These are phyloP conservation scores for Lophotis ruficrista DNA, from an alignment of 2,113 vertebrate genomes.

Conservation along the genomic window DNA sequence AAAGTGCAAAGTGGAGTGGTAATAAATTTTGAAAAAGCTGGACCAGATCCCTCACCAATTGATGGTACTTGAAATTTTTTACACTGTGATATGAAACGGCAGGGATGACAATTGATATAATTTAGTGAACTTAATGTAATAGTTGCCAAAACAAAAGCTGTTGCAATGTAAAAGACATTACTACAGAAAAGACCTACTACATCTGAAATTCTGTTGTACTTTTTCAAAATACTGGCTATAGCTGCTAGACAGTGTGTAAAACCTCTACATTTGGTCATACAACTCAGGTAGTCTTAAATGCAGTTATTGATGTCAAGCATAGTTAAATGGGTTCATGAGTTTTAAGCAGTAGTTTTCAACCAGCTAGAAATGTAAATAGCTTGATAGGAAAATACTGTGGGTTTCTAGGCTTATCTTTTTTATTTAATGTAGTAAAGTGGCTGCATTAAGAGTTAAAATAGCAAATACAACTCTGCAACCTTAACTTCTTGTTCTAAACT, in stretches of 20 bases:
- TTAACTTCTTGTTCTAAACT: not conserved
- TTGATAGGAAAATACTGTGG: not conserved
- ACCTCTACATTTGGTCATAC: not conserved
- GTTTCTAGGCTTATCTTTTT: not conserved
- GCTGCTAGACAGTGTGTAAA: not conserved
- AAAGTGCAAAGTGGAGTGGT: constrained; percentile 97
- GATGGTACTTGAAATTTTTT: constrained; percentile 76
- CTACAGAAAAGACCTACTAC: not conserved
- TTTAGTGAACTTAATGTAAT: not conserved
- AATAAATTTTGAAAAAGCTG: constrained; percentile 97
- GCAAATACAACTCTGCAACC: not conserved
- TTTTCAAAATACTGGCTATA: not conserved
- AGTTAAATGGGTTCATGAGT: not conserved
- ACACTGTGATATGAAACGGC: not conserved
- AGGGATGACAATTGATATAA: not conserved
- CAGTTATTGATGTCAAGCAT: not conserved
- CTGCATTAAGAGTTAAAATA: not conserved
- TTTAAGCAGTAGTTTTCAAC: not conserved
- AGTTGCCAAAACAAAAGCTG: not conserved
- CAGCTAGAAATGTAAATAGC: not conserved
- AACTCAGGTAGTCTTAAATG: not conserved
- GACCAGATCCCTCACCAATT: constrained; percentile 88
- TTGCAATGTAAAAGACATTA: not conserved
- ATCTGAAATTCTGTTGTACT: not conserved
- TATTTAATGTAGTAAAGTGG: not conserved